Evolutionary conservation across 2,888 invertebrate species (phyloP).

Genomic region (Copidosoma aretas): DNA sequence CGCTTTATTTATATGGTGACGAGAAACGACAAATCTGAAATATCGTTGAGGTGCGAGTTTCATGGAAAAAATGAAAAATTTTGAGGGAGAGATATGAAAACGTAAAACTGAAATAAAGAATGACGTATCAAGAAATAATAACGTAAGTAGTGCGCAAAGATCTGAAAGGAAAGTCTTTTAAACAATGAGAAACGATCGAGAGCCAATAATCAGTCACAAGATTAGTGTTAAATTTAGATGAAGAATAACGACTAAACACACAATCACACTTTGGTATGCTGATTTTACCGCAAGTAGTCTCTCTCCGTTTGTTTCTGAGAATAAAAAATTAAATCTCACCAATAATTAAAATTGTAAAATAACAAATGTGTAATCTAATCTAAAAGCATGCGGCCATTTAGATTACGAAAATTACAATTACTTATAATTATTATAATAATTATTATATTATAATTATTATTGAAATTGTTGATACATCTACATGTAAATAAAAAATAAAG

Average conservation of each 20-base stretch:
- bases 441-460: conserved; percentile 50
- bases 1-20: conserved; percentile 28
- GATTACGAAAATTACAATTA: conserved; percentile 46
- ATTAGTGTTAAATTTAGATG: too few species aligned
- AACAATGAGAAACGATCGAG: too few species aligned
- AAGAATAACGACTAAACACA: conserved; percentile 17
- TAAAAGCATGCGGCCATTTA: conserved; percentile 52
- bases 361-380: conserved; percentile 35
- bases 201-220: too few species aligned
- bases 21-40: neutral
- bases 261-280: conserved; percentile 48
- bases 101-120: too few species aligned
- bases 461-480: conserved; percentile 58
- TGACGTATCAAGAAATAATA: too few species aligned
- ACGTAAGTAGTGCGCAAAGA: too few species aligned
- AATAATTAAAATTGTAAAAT: conserved; percentile 15
- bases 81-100: too few species aligned
- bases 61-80: conserved; percentile 7
- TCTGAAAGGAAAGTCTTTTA: too few species aligned
- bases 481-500: conserved; percentile 59
- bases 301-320: conserved; percentile 47
- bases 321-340: conserved; percentile 35
- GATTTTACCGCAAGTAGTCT: conserved; percentile 42
- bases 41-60: neutral
- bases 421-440: conserved; percentile 49